phyloP scores from a whole-genome alignment of 1,140 invertebrate species.

The Drosophila guanche region DNA sequence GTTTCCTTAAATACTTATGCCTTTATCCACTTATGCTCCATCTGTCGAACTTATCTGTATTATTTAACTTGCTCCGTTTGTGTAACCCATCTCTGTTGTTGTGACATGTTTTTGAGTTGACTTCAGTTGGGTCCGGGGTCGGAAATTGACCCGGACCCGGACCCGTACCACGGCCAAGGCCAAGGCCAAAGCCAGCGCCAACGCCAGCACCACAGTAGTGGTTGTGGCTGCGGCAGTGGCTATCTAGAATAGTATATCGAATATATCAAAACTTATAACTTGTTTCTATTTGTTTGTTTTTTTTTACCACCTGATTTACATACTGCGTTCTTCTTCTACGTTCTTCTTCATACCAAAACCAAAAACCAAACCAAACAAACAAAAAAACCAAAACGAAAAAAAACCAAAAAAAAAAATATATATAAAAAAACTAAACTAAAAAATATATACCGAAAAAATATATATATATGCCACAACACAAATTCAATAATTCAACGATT shows the following conservation, averaged over 20 bases:
- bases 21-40: conserved; percentile 26
- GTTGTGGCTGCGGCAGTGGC: conserved; percentile 7
- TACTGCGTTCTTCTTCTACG: conserved; percentile 80
- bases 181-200: too few relatives aligned
- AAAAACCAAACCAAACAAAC: conserved; percentile 18
- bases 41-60: conserved; percentile 6
- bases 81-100: conserved; percentile 50
- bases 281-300: conserved; percentile 64
- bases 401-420: conserved; percentile 30
- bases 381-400: conserved; percentile 20
- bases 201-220: too few relatives aligned
- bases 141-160: conserved; percentile 1
- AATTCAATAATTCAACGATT: conserved; percentile 55
- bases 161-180: conserved; percentile 1
- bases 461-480: conserved; percentile 7
- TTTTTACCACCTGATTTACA: conserved; percentile 76
- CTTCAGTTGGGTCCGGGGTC: conserved; percentile 35
- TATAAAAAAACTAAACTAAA: conserved; percentile 29
- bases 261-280: conserved; percentile 62
- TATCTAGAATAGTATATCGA: conserved; percentile 48
- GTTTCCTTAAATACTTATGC: conserved; percentile 19
- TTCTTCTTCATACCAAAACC: conserved; percentile 78
- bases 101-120: conserved; percentile 56
- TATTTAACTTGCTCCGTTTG: conserved; percentile 31
- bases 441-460: conserved; percentile 13